Conservation (phyloP, 2,113 vertebrate genomes). For the Chitala chitala region DNA sequence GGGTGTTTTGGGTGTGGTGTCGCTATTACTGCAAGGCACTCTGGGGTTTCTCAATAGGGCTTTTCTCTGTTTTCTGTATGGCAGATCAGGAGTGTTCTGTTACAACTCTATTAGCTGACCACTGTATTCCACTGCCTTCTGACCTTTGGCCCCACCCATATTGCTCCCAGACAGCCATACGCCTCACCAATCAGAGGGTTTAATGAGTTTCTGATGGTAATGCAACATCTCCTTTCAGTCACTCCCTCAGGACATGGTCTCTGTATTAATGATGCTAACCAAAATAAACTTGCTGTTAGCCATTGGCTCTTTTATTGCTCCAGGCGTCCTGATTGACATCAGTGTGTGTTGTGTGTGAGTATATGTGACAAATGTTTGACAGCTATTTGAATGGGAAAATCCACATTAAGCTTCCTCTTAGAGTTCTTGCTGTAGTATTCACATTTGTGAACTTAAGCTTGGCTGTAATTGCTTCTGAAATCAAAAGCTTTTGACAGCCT, state of each 20-base stretch:
- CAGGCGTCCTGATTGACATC: conserved; percentile 55
- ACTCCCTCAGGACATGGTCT: conserved; percentile 65
- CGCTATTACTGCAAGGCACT: conserved; percentile 45
- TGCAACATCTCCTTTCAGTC: conserved; percentile 47
- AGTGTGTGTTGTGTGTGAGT: background rate
- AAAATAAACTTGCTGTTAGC: conserved; percentile 76
- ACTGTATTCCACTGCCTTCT: conserved; percentile 27
- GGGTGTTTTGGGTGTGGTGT: conserved; percentile 36
- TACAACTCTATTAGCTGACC: conserved; percentile 46
- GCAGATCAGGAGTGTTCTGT: conserved; percentile 44
- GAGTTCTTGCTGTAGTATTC: too few species aligned
- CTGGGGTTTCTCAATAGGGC: conserved; percentile 8
- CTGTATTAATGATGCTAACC: conserved; percentile 71
- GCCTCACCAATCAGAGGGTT: conserved; percentile 40
- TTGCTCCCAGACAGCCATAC: conserved; percentile 27
- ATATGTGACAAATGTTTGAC: background rate
- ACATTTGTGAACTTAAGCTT: too few species aligned
- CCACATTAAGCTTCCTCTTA: too few species aligned
- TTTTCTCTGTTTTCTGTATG: conserved; percentile 41
- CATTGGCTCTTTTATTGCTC: conserved; percentile 55
- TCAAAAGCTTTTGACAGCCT: too few species aligned
- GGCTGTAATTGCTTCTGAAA: too few species aligned
- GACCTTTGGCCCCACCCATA: conserved; percentile 37
- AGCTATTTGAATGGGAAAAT: background rate
- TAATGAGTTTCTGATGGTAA: conserved; percentile 15